Percentiles rank a stretch among this genome's conserved stretches.
Evolutionary conservation across 53 echinoderm and acorn worm species (phyloP).

Genomic region (Holothuria leucospilota): DNA sequence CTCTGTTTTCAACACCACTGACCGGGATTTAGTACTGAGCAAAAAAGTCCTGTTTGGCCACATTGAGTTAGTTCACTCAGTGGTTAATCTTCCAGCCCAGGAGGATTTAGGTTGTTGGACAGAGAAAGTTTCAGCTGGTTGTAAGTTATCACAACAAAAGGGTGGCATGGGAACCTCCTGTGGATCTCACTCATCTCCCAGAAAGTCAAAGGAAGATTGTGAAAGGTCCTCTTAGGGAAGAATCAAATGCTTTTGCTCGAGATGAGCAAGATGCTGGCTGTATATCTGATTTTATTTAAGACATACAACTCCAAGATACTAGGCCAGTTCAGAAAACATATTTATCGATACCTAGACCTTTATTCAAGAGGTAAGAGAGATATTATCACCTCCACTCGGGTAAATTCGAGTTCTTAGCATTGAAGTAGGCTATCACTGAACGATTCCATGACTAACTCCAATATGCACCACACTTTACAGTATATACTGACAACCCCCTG

Average conservation of each 20-base stretch:
- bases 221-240: conserved; percentile 37
- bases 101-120: not conserved
- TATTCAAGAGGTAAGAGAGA: conserved; percentile 54
- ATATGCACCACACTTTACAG: too few species aligned
- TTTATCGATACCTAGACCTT: conserved; percentile 56
- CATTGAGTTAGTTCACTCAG: not conserved
- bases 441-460: too few species aligned
- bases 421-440: too few species aligned
- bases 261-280: conserved; percentile 60
- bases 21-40: not conserved
- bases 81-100: not conserved
- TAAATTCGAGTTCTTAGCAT: too few species aligned
- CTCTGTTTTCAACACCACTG: too few species aligned
- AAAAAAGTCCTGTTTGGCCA: not conserved
- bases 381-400: too few species aligned
- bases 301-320: conserved; percentile 30
- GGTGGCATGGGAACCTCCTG: conserved; percentile 33
- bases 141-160: not conserved
- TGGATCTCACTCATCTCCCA: conserved; percentile 51
- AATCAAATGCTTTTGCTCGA: too few species aligned
- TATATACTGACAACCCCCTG: too few species aligned
- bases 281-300: conserved; percentile 33
- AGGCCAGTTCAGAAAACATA: conserved; percentile 55
- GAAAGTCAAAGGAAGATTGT: conserved; percentile 3
- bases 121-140: not conserved